Evolutionary conservation across 2,888 invertebrate species (phyloP), one percentile per base, ranked within the genome.

Genomic region (Drosophila antonietae): DNA sequence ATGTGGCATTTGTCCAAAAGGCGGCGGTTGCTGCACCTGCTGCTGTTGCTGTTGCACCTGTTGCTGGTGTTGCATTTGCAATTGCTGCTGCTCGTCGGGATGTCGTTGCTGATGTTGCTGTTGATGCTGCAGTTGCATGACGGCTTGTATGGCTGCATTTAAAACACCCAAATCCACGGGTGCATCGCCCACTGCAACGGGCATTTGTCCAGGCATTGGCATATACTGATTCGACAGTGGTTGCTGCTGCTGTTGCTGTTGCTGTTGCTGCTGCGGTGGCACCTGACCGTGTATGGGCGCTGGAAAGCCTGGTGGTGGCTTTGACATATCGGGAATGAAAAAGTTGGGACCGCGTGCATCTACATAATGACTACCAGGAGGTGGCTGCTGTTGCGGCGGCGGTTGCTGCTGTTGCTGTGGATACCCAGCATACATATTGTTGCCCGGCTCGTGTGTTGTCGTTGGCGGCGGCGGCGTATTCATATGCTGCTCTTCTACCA

Each of bases 241-340:
- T n/a, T 57, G 57, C 10, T 57, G 56, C 35, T 43, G 56, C 39
- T 78, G 56, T 33, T n/a, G 46, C 39, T 78, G 56, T 33, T n/a
- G 46, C 20, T 46, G 58, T 2, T 57, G 81, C 15, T 73, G 82
- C 28, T 75, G 63, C 10, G 69, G 59, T 49, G 72, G 61, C 15
- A 65, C 49, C n/a, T 76, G 86, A 12, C 63, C 58, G 64, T 74
- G 68, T 65, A 73, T 75, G n/a, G 72, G 82, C 52, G 70, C 79
- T 47, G 92, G 94, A 90, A 96, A 97, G 37, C 97, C 97, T 7
- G 97, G 97, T 0, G 97, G 97, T 0, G 97, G 97, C 91, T 96
- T 96, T 28, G 96, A 96, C 78, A 97, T 95, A 93, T 97, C 97
- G 44, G 97, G 97, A 91, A 95, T 95, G 74, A 94, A 93, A 93